Conservation (phyloP, 2,888 invertebrate genomes). For the Caenorhabditis panamensis region DNA sequence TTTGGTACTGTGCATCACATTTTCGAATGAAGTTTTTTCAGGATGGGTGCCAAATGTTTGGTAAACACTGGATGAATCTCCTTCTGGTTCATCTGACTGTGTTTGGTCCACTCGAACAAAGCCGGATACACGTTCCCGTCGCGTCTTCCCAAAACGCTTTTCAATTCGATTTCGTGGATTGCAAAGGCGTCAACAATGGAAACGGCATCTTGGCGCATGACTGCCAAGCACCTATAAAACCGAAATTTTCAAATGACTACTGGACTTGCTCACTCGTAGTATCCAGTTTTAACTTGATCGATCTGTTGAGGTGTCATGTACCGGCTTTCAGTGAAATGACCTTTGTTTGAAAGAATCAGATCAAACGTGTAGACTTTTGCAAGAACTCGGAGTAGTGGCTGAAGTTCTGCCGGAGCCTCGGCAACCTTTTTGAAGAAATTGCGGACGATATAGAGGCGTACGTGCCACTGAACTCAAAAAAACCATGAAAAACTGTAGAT, state of each 20-base stretch:
- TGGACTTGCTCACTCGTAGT: conserved; percentile 56
- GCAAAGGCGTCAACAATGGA: conserved; percentile 94
- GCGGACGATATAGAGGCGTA: conserved; percentile 88
- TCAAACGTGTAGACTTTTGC: conserved; percentile 66
- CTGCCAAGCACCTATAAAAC: conserved; percentile 83
- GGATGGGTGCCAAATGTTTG: conserved; percentile 53
- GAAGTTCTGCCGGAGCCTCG: conserved; percentile 82
- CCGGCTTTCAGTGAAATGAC: conserved; percentile 67
- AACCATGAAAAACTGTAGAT: background rate
- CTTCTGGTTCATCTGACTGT: conserved; percentile 53
- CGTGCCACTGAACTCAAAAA: conserved; percentile 85
- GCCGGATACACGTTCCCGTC: conserved; percentile 81
- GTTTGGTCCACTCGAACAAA: conserved; percentile 77
- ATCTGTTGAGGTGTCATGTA: conserved; percentile 71
- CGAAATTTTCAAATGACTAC: background rate
- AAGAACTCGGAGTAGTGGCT: conserved; percentile 60
- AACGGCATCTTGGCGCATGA: conserved; percentile 90
- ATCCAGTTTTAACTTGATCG: conserved; percentile 60
- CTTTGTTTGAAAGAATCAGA: conserved; percentile 58
- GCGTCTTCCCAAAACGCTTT: conserved; percentile 79
- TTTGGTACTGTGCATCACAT: conserved; percentile 11
- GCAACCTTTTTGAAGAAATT: conserved; percentile 84
- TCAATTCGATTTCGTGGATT: conserved; percentile 81
- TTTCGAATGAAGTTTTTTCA: conserved; percentile 30
- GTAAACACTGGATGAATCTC: conserved; percentile 54